Conservation (phyloP, 1,140 invertebrate species). For the Lutraria rhynchaena region DNA sequence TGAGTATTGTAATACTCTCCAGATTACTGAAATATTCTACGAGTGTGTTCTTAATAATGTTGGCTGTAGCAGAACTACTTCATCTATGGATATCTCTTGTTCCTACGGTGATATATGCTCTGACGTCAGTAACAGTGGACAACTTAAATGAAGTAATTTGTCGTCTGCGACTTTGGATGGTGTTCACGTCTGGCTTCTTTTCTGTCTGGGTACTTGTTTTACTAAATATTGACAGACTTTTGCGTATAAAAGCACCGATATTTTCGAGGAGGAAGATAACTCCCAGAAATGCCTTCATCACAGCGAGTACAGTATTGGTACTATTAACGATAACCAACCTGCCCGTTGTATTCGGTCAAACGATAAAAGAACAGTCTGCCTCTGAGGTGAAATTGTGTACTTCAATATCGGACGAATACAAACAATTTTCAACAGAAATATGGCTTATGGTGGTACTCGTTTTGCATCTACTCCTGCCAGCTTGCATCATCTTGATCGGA, state of each 20-base stretch:
- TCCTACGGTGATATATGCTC: background rate
- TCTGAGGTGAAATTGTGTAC: background rate
- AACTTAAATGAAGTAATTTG: background rate
- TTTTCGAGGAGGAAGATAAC: background rate
- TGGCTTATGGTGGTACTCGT: background rate
- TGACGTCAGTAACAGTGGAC: background rate
- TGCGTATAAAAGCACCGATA: background rate
- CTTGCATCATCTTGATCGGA: background rate
- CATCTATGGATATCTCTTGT: background rate
- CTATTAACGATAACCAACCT: background rate
- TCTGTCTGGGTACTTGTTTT: conserved; percentile 2
- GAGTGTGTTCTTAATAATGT: background rate
- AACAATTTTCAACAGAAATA: background rate
- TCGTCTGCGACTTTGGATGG: background rate
- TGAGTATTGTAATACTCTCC: conserved; percentile 2
- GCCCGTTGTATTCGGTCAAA: background rate
- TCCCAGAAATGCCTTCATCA: conserved; percentile 1
- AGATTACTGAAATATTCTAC: conserved; percentile 5
- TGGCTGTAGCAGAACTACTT: background rate
- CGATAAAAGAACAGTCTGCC: background rate
- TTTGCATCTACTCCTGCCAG: background rate
- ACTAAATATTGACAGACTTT: background rate
- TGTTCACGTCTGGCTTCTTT: background rate
- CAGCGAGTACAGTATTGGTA: background rate
- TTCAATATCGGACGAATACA: background rate